These are phyloP conservation scores for Ceyx margarethae DNA, from an alignment of 2,113 vertebrate species.

Conservation along the genomic window DNA sequence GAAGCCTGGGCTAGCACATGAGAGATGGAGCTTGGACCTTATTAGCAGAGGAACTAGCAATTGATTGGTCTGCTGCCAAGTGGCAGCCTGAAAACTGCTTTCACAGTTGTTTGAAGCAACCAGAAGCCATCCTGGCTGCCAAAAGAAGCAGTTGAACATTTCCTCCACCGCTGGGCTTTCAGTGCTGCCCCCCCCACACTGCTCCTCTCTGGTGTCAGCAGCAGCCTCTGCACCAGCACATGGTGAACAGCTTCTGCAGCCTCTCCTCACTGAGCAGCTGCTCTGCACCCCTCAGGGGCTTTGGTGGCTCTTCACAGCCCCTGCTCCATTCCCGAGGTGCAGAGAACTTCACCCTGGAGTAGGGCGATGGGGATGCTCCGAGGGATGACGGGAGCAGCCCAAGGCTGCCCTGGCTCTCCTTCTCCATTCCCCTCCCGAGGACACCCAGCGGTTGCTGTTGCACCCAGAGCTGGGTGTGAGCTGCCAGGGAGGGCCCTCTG, in stretches of 20 bases:
- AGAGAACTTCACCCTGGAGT: accelerated
- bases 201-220: not conserved
- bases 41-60: not conserved
- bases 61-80: not conserved
- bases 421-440: not conserved
- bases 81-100: not conserved
- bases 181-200: not conserved
- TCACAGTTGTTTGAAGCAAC: not conserved
- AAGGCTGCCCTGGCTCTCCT: not conserved
- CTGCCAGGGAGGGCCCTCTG: not conserved
- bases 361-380: accelerated
- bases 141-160: conserved; percentile 35
- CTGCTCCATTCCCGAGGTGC: not conserved
- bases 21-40: not conserved
- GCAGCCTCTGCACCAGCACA: not conserved
- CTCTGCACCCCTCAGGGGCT: accelerated
- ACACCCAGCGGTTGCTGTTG: not conserved
- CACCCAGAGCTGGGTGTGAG: not conserved
- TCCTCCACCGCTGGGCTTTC: not conserved
- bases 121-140: conserved; percentile 32
- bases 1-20: not conserved
- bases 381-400: not conserved
- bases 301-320: not conserved
- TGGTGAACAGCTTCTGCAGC: not conserved
- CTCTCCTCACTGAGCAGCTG: not conserved